Evolutionary conservation across 2,113 vertebrate species (phyloP).

Genomic region (Prietella phreatophila): DNA sequence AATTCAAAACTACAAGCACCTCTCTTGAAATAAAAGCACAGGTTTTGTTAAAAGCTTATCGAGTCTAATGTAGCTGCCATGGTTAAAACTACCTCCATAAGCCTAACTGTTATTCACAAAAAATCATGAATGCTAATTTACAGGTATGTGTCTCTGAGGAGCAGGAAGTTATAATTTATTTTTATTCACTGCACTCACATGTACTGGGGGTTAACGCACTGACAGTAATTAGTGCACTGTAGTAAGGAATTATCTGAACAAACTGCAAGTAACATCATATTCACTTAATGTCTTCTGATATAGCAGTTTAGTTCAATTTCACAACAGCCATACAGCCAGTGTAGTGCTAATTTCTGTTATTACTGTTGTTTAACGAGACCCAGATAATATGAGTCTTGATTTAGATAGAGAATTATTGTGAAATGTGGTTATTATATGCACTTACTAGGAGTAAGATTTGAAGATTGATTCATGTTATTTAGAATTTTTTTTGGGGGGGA

Average conservation of each 20-base stretch:
- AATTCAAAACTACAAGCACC: constrained; percentile 13
- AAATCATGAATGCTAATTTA: constrained; percentile 28
- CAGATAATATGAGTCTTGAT: not conserved
- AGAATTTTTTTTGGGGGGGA: not conserved
- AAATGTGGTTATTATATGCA: not conserved
- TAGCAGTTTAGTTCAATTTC: not conserved
- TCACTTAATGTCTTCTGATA: not conserved
- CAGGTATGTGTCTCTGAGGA: not conserved
- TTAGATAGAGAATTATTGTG: not conserved
- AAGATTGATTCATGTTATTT: not conserved
- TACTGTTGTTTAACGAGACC: not conserved
- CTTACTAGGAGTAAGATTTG: not conserved
- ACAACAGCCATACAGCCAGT: not conserved
- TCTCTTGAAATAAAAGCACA: constrained; percentile 8
- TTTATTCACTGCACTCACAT: constrained; percentile 14
- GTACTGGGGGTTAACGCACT: not conserved
- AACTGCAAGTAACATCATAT: not conserved
- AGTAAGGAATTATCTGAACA: not conserved
- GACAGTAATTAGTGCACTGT: not conserved
- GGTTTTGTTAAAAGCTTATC: constrained; percentile 44
- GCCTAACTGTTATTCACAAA: constrained; percentile 18
- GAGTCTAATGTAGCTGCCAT: constrained; percentile 29
- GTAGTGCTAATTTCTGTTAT: not conserved
- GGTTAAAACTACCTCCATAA: constrained; percentile 5
- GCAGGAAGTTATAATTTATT: not conserved